These are phyloP conservation scores for Saccopteryx leptura DNA, from an alignment of 2,113 vertebrate species.

Conservation along the genomic window DNA sequence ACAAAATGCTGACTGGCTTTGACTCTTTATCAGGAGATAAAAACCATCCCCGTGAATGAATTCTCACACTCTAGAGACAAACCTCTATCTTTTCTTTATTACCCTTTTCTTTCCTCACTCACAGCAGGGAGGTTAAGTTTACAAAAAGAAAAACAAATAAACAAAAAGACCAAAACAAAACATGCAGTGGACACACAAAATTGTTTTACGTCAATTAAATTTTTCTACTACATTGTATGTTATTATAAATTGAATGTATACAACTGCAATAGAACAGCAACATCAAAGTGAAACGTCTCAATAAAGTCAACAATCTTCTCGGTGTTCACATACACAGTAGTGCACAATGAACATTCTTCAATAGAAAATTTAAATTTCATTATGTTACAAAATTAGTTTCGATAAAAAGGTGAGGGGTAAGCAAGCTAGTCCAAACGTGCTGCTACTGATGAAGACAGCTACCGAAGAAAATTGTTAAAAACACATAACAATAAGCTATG, in stretches of 20 bases:
- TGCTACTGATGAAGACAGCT: not conserved
- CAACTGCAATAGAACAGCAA: not conserved
- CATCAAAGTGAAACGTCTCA: not conserved
- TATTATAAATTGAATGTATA: not conserved
- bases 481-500: not conserved
- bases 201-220: not conserved
- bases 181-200: rapidly evolving
- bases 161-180: not conserved
- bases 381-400: not conserved
- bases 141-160: too few species aligned
- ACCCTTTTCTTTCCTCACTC: not conserved
- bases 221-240: not conserved
- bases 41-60: not conserved
- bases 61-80: too few species aligned
- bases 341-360: not conserved
- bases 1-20: not conserved
- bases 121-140: not conserved
- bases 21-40: not conserved
- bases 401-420: not conserved
- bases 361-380: not conserved
- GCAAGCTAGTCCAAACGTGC: rapidly evolving
- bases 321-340: not conserved
- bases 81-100: too few species aligned
- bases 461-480: not conserved
- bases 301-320: not conserved